phyloP scores from a whole-genome alignment of 2,797 vertebrate genomes.

The Macropodus opercularis region DNA sequence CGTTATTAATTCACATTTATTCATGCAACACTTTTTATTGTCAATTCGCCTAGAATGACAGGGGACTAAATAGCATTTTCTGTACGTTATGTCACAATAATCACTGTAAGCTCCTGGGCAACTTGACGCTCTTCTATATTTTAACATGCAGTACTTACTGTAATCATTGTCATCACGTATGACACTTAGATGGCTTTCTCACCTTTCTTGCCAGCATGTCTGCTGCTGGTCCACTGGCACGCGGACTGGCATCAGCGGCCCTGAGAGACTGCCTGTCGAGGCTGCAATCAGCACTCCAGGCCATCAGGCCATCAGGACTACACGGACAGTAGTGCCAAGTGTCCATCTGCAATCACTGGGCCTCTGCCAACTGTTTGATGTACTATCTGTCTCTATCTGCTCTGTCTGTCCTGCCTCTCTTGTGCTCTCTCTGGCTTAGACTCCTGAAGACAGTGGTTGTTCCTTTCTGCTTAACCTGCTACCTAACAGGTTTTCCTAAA shows the following conservation, averaged over 20 bases:
- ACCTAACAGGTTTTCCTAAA: too few relatives aligned
- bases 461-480: constrained; percentile 52
- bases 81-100: too few relatives aligned
- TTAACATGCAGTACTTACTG: fast-evolving
- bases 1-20: too few relatives aligned
- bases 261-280: constrained; percentile 47
- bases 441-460: constrained; percentile 3
- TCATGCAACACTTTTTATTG: too few relatives aligned
- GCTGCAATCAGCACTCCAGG: constrained; percentile 45
- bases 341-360: constrained; percentile 60
- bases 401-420: constrained; percentile 10
- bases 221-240: constrained; percentile 36
- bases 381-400: constrained; percentile 15
- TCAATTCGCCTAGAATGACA: too few relatives aligned
- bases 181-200: constrained; percentile 11
- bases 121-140: background rate
- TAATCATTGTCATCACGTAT: background rate
- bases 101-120: background rate
- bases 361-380: constrained; percentile 60
- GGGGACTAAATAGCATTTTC: too few relatives aligned
- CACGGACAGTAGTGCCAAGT: constrained; percentile 44
- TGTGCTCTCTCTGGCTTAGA: background rate
- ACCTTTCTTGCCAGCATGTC: constrained; percentile 28
- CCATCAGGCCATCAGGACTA: constrained; percentile 39
- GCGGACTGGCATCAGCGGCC: constrained; percentile 12